Percentiles rank a stretch among this genome's conserved stretches.
These are phyloP conservation scores for Hypsibius dujardini DNA, from an alignment of 1,140 invertebrate genomes.

Conservation along the genomic window DNA sequence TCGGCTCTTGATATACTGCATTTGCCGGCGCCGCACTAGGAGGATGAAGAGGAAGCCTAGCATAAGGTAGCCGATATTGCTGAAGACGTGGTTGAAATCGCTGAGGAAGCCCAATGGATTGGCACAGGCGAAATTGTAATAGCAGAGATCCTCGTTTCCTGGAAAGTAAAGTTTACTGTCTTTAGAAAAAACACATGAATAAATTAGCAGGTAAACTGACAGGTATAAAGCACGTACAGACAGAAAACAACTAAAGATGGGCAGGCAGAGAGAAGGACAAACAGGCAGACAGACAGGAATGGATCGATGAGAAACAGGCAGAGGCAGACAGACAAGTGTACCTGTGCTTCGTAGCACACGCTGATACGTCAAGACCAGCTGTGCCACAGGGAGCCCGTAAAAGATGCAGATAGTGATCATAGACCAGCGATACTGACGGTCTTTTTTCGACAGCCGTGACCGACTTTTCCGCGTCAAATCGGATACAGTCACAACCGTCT, in stretches of 20 bases:
- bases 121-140: conserved; percentile 77
- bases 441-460: conserved; percentile 41
- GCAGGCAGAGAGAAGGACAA: too few relatives aligned
- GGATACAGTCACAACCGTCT: conserved; percentile 46
- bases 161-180: too few relatives aligned
- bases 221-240: too few relatives aligned
- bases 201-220: too few relatives aligned
- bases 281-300: too few relatives aligned
- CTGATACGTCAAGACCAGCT: conserved; percentile 72
- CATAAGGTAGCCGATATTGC: too few relatives aligned
- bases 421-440: conserved; percentile 25
- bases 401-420: conserved; percentile 65
- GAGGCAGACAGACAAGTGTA: too few relatives aligned
- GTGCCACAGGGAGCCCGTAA: conserved; percentile 68
- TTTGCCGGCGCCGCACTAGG: conserved; percentile 2
- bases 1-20: not conserved
- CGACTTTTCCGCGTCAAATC: conserved; percentile 53
- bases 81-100: conserved; percentile 69
- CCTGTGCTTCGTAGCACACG: conserved; percentile 3
- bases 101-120: conserved; percentile 53
- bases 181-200: too few relatives aligned
- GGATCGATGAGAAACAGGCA: too few relatives aligned
- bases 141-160: too few relatives aligned
- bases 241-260: too few relatives aligned
- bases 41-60: conserved; percentile 14